Base-by-base conservation (phyloP, 2,888 invertebrate species). In the Chaitophorus viminalis region DNA sequence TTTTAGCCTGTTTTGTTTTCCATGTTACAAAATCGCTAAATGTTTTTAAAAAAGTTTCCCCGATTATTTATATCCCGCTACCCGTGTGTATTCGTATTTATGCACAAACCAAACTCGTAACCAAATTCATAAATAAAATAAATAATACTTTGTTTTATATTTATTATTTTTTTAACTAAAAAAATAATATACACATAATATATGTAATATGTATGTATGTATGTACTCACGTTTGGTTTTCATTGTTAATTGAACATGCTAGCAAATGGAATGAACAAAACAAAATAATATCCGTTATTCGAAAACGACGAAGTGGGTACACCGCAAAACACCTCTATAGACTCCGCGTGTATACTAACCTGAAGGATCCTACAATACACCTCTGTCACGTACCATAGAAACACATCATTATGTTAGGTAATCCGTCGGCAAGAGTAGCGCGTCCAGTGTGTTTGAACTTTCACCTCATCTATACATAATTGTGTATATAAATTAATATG, bases 361-460 rank as follows among this genome's bases (percentile, higher is more conserved):
- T 39, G 33, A 33, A 65, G 84, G 8, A 68, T 76, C 9, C 65
- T 25, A 46, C n/a, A 68, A 52, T 77, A 77, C 76, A 68, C 65
- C 65, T 84, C 18, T 33, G 31, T 18, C 46, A 14, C 29, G 60
- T 60, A 39, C 17, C 39, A 17, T 33, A 14, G 46, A 31, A 14
- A 65, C 74, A 76, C 31, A 39, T 36, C 65, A 60, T 74, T 60
- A 72, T 52, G 21, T 85, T 85, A 77, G 84, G 76, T 85, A 85
- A 85, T 77, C 31, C 76, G 46, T 68, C 52, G 68, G 68, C 36
- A 74, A 46, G 76, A 85, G 65, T 68, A 75, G 46, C 75, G 21
- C 76, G 17, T 68, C 76, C 68, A 77, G 46, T 33, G 33, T 77
- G n/a, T 85, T 77, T 85, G 84, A 85, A 85, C 84, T 85, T 85